phyloP scores from a whole-genome alignment of 92 coral and sea anemone genomes.

The Porites evermanni region DNA sequence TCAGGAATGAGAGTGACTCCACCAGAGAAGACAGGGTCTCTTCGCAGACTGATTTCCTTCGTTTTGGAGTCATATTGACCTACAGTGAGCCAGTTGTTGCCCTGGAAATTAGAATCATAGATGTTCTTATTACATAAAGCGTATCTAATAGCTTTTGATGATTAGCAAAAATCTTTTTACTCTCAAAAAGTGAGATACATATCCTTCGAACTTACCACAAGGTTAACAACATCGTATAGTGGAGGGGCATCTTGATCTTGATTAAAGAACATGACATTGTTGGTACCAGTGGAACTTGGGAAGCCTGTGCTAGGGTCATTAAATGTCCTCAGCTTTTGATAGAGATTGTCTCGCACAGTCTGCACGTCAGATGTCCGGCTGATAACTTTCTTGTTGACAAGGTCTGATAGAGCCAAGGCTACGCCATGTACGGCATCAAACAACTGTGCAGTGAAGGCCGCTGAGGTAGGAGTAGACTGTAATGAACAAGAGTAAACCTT shows the following conservation, averaged over 20 bases:
- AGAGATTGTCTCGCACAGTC: constrained; percentile 89
- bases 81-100: constrained; percentile 89
- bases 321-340: constrained; percentile 79
- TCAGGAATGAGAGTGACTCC: constrained; percentile 88
- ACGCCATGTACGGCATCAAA: constrained; percentile 98
- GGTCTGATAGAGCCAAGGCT: constrained; percentile 94
- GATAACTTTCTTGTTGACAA: constrained; percentile 93
- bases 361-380: constrained; percentile 85
- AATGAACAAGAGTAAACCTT: not conserved
- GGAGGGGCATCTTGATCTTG: constrained; percentile 89
- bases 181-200: too few relatives aligned
- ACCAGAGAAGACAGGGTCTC: constrained; percentile 94
- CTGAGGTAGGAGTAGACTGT: constrained; percentile 68
- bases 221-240: constrained; percentile 89
- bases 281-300: constrained; percentile 93
- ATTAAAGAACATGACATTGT: constrained; percentile 90
- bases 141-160: too few relatives aligned
- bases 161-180: too few relatives aligned
- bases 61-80: constrained; percentile 83
- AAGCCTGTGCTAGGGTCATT: constrained; percentile 78
- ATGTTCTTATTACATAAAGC: too few relatives aligned
- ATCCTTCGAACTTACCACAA: constrained; percentile 74
- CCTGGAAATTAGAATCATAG: constrained; percentile 41
- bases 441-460: constrained; percentile 91
- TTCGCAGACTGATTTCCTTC: constrained; percentile 77